Evolutionary conservation across 2,888 invertebrate genomes (phyloP), one percentile per base, ranked within the genome.

Genomic region (Octonoba sinensis): DNA sequence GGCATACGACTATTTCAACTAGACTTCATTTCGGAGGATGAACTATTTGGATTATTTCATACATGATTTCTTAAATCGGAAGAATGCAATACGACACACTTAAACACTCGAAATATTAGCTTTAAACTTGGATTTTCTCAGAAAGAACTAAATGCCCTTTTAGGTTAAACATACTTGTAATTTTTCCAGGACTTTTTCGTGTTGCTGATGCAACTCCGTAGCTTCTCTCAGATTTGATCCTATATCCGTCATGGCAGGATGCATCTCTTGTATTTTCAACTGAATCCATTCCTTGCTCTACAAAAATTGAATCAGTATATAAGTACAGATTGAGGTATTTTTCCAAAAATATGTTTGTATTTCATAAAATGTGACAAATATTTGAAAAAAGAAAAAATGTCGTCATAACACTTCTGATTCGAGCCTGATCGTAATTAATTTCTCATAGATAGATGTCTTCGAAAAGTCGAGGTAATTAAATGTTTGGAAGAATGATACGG

Each of bases 241-340:
- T 83, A 96, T 91, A 86, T 93, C 92, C 86, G 95, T 93, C 86
- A 96, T 91, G 88, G 93, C 93, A 62, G 96, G 96, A 85, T 93
- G 92, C 87, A 96, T 92, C 89, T 96, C 95, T 87, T 96, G 91
- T 84, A 96, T 93, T 88, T 95, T 94, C 86, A 96, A 91, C 87
- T 94, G 92, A 85, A 95, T 91, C 91, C 93, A 93, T 88, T 95
- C 93, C 86, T 93, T 92, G 87, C 93, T 93, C 95, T 96, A 91
- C 86, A 87, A 82, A 69, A 83, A 77, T 18, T 54, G 12, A 57
- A 66, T 46, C 6, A 72, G 47, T 3, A 67, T 27, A n/a, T 54
- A 59, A 27, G 47, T 11, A 67, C n/a, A 27, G 8, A 2, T 44
- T 11, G 36, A 60, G 13, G 16, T 20, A 22, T 54, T 8, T 18